A percentile compares a stretch with the other conserved stretches of the same genome.
Conservation (phyloP, 2,888 invertebrate genomes). For the Nebria brevicollis region DNA sequence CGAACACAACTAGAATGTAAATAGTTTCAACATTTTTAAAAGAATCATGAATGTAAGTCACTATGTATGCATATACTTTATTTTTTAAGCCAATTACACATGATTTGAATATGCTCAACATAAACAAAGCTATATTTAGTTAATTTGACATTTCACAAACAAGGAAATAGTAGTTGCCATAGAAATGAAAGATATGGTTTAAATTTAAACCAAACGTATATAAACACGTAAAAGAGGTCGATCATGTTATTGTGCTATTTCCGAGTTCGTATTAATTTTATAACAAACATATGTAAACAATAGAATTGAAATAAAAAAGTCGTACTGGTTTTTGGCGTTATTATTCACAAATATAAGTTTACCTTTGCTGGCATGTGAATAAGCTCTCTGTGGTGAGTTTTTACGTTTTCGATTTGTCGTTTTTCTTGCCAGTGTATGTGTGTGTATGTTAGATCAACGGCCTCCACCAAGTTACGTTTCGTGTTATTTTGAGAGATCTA, state of each 20-base stretch:
- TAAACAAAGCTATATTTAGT: neutral
- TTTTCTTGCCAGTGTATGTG: neutral
- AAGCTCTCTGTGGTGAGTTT: neutral
- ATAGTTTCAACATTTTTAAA: too few relatives aligned
- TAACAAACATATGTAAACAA: neutral
- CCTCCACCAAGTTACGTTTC: slow-evolving; percentile 42
- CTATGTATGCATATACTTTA: too few relatives aligned
- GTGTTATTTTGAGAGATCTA: slow-evolving; percentile 41
- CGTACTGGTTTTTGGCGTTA: neutral
- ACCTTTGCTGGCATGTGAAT: neutral
- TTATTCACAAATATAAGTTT: neutral
- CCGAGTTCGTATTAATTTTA: neutral
- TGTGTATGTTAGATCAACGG: slow-evolving; percentile 32
- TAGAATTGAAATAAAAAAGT: neutral
- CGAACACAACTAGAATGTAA: too few relatives aligned
- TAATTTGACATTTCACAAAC: neutral
- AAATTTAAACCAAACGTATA: neutral
- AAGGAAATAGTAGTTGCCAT: neutral
- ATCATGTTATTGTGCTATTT: slow-evolving; percentile 1
- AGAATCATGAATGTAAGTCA: too few relatives aligned
- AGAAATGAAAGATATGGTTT: neutral
- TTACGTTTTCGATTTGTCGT: neutral
- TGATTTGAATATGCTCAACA: neutral
- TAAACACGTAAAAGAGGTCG: neutral
- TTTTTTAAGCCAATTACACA: too few relatives aligned